These are phyloP conservation scores for Euplexia lucipara DNA, from an alignment of 2,888 invertebrate genomes.

Conservation along the genomic window DNA sequence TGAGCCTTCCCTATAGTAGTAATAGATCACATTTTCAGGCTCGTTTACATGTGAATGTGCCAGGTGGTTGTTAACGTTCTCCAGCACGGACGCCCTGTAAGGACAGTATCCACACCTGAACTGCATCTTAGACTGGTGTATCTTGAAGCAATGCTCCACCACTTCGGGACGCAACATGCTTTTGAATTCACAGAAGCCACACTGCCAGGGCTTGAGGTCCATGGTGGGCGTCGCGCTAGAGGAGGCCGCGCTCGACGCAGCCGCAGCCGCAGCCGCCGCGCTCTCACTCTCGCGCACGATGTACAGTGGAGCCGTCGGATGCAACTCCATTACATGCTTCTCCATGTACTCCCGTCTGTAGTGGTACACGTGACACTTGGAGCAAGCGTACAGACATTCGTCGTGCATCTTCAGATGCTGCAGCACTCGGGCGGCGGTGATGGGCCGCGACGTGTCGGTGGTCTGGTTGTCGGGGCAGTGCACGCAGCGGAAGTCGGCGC, in stretches of 20 bases:
- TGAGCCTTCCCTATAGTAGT: conserved; percentile 89
- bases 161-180: conserved; percentile 92
- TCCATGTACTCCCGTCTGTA: conserved; percentile 92
- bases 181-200: conserved; percentile 92
- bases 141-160: conserved; percentile 89
- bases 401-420: conserved; percentile 95
- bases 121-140: conserved; percentile 93
- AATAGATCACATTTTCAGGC: conserved; percentile 83
- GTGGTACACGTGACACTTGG: conserved; percentile 93
- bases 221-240: conserved; percentile 77
- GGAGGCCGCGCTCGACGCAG: conserved; percentile 32
- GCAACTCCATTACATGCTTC: conserved; percentile 92
- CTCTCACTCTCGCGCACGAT: conserved; percentile 73
- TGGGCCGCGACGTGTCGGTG: conserved; percentile 82
- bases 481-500: conserved; percentile 92
- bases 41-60: conserved; percentile 89
- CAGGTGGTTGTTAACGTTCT: conserved; percentile 92
- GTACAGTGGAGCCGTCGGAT: conserved; percentile 88
- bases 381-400: conserved; percentile 93
- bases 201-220: conserved; percentile 93
- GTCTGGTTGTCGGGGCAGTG: conserved; percentile 92
- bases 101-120: conserved; percentile 94
- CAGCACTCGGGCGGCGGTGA: conserved; percentile 92
- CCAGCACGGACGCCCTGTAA: conserved; percentile 88
- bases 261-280: conserved; percentile 14